Evolutionary conservation across 2,888 invertebrate species (phyloP).

Genomic region (Idaea biselata): DNA sequence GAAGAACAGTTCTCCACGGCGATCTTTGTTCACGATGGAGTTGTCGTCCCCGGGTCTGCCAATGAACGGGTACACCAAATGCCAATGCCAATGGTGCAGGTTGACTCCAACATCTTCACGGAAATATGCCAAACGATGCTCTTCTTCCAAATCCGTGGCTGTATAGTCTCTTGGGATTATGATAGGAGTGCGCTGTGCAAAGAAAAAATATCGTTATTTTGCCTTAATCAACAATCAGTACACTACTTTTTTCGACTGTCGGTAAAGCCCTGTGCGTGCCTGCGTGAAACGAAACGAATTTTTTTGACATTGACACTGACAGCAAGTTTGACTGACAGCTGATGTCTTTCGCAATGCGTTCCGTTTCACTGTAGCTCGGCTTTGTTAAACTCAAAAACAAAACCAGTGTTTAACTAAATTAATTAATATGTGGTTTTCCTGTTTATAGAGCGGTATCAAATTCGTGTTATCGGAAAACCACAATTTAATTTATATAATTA

Average conservation of each 20-base stretch:
- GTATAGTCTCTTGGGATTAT: conserved; percentile 89
- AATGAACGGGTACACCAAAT: conserved; percentile 87
- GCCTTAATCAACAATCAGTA: neutral
- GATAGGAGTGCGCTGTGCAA: conserved; percentile 79
- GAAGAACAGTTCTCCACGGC: conserved; percentile 89
- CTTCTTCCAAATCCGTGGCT: conserved; percentile 88
- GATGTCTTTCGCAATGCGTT: conserved; percentile 5
- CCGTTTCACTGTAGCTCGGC: conserved; percentile 6
- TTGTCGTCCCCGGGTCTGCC: conserved; percentile 50
- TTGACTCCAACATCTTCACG: conserved; percentile 91
- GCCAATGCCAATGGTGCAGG: conserved; percentile 92
- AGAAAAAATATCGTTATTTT: conserved; percentile 8
- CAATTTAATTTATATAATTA: neutral
- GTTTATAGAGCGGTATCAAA: neutral
- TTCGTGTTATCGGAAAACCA: neutral
- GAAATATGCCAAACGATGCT: conserved; percentile 90
- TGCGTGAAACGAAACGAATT: conserved; percentile 26
- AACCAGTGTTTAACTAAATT: neutral
- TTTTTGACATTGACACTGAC: conserved; percentile 3
- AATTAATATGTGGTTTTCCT: neutral
- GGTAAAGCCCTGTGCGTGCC: neutral
- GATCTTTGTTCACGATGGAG: conserved; percentile 85
- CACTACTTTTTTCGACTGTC: neutral
- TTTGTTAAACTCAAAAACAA: neutral
- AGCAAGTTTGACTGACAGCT: conserved; percentile 13